A percentile compares a stretch with the other conserved stretches of the same genome.
These are phyloP conservation scores for Neoaliturus tenellus DNA, from an alignment of 2,888 invertebrate genomes.

Conservation along the genomic window DNA sequence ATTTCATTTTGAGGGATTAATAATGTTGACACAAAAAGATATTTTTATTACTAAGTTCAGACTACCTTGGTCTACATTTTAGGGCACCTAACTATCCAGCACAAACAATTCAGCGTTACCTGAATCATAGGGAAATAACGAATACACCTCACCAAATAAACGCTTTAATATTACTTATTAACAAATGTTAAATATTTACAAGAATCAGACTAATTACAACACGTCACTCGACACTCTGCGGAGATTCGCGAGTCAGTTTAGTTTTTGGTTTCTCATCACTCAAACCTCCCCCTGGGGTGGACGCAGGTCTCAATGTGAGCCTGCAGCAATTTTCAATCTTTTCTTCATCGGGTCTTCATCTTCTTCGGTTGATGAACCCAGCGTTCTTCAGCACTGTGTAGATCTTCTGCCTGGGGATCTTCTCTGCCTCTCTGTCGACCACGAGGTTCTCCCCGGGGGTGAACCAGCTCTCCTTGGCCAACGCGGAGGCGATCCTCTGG, in stretches of 20 bases:
- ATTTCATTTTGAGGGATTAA: too few species aligned
- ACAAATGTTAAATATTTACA: neutral
- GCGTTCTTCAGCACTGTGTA: constrained; percentile 85
- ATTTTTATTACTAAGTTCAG: too few species aligned
- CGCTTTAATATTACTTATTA: constrained; percentile 9
- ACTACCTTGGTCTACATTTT: too few species aligned
- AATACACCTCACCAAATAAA: neutral
- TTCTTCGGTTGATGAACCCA: constrained; percentile 74
- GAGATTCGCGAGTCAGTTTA: neutral
- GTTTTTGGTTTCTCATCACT: neutral
- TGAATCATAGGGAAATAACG: neutral
- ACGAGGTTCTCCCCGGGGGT: constrained; percentile 73
- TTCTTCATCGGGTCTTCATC: neutral
- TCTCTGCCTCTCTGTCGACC: constrained; percentile 86
- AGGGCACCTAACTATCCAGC: too few species aligned
- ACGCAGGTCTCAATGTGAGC: too few species aligned
- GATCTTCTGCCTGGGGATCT: constrained; percentile 86
- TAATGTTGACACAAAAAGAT: too few species aligned
- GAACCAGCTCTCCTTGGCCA: constrained; percentile 86
- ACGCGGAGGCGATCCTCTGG: constrained; percentile 81
- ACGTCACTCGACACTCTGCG: neutral
- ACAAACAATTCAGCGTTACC: too few species aligned
- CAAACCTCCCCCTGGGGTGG: too few species aligned
- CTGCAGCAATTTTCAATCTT: too few species aligned
- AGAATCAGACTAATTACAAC: neutral